Percentiles rank a stretch among this genome's conserved stretches.
Conservation (phyloP, 2,113 vertebrate species). For the Isurus oxyrinchus region DNA sequence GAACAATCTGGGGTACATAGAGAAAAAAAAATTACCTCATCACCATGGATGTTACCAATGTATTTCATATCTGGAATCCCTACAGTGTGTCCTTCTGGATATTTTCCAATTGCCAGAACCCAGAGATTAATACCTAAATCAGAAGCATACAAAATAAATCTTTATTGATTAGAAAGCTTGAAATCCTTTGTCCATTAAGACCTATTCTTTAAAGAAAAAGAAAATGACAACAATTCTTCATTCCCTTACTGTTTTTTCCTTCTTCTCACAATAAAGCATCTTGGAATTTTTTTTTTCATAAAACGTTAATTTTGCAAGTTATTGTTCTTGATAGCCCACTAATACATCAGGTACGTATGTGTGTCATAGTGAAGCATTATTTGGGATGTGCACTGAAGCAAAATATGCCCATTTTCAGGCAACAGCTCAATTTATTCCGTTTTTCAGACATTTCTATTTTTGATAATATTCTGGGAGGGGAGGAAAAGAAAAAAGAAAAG, state of each 20-base stretch:
- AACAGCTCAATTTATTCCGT: neutral
- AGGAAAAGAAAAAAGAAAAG: neutral
- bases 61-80: conserved; percentile 90
- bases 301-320: neutral
- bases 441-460: neutral
- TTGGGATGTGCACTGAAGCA: neutral
- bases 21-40: conserved; percentile 68
- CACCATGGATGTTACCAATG: conserved; percentile 88
- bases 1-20: neutral
- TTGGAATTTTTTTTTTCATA: neutral
- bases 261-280: neutral
- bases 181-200: neutral
- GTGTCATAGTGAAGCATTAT: neutral
- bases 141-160: conserved; percentile 49
- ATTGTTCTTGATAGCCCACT: neutral
- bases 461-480: neutral
- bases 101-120: conserved; percentile 74
- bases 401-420: neutral
- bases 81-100: conserved; percentile 66
- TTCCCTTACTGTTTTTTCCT: neutral
- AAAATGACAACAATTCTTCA: neutral
- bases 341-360: neutral
- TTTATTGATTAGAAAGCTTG: neutral
- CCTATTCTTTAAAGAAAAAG: neutral
- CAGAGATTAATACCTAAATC: conserved; percentile 78